Evolutionary conservation across 1,140 invertebrate genomes (phyloP), one percentile per base, ranked within the genome.

Genomic region (Matsumurasca onukii): DNA sequence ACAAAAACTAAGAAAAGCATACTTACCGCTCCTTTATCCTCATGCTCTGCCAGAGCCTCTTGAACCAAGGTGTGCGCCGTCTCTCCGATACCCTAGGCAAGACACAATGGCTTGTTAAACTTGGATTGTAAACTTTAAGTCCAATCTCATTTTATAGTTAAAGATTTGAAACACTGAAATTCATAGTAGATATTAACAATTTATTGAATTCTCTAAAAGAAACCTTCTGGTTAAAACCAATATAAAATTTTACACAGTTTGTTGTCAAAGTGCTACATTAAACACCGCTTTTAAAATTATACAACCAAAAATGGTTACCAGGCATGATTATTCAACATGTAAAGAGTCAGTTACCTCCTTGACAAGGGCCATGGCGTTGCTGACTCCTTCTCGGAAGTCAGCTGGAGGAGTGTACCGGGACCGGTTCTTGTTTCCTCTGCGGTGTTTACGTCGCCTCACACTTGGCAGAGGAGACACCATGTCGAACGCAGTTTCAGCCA

Each of bases 401-500:
- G 91, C 85, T 2, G 92, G 91, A 67, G 91, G 89, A 57, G 82
- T 83, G 55, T 90, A 85, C n/a, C 87, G 82, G 75, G 88, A 88
- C 70, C 85, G 84, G 9, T 86, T 82, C 49, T 51, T 51, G 69
- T 84, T 84, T 12, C 86, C 82, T 64, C 86, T 79, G 49, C 84
- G 82, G 71, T 84, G 82, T 25, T 71, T 75, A 39, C 64, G 71
- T 72, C 72, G 66, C 69, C 69, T 31, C 1, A 92, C 85, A 74
- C 91, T 91, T 1, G 92, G 94, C 1, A 93, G 92, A 12, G 96
- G 93, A 9, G 95, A 96, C 31, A 98, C 85, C 88, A 99, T 95
- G 76, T 98, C 95, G 80, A 95, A 97, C 0, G 94, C 92, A 3
- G 94, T 91, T 81, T 97, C 95, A 5, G 95, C 95, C 24, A 93